Base-by-base conservation (phyloP, 2,113 vertebrate species). In the Gymnocephalus cernua region DNA sequence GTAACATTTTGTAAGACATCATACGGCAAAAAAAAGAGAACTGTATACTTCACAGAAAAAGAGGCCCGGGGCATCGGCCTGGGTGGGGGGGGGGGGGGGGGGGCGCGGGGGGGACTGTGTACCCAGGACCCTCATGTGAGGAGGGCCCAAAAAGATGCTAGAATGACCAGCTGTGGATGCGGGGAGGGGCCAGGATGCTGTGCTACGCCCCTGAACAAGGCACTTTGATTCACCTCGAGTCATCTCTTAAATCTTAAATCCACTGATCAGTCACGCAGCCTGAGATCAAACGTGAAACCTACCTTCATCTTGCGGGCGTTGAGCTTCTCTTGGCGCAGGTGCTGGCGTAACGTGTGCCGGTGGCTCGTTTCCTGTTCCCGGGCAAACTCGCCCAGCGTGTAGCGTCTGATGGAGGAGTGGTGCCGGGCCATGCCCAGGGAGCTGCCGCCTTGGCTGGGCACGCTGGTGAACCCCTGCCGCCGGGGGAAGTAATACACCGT, bases 391-490 rank as follows among this genome's bases (percentile, higher is more conserved):
- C 97, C 96, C 79, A 99, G 96, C 0, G 97, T 99, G 95, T 99
- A 99, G 90, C 94, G 96, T 38, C 96, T 95, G 32, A 98, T 96
- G 21, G 96, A 96, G 88, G 96, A 97, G 93, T 99, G 98, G 79
- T 96, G 96, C 0, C 95, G 96, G 11, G 97, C 97, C 98, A 99
- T 99, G 85, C 98, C 98, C 93, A 99, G 94, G 10, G 98, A 99
- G 93, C 98, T 99, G 82, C 98, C 98, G 0, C 98, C 98, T 38
- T 99, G 98, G 91, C 98, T 99, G 93, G 98, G 98, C 80, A 99
- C 98, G 3, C 98, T 99, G 90, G 98, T 99, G 92, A 99, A 99
- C n/a, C 98, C 98, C 93, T 99, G 98, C 69, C 96, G 96, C 38
- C 97, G 95, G 45, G 97, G 97, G 25, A 99, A 99, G 95, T 99